Percentiles rank a stretch among this genome's conserved stretches.
Evolutionary conservation across 2,113 vertebrate genomes (phyloP).

Genomic region (Lepidothrix coronata): DNA sequence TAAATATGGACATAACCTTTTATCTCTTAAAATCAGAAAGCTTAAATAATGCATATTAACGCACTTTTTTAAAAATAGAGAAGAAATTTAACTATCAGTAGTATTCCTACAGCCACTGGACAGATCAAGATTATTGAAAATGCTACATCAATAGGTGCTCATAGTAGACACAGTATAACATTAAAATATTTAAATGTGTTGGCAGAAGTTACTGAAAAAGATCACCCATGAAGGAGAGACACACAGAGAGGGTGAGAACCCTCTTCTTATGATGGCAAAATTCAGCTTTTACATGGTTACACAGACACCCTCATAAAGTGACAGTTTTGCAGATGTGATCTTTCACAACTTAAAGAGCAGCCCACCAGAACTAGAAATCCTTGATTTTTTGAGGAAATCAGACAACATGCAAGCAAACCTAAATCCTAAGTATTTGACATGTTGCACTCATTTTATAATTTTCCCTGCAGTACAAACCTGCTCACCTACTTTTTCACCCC

Average conservation of each 20-base stretch:
- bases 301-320: neutral
- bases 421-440: neutral
- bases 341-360: neutral
- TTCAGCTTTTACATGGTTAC: neutral
- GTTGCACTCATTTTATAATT: neutral
- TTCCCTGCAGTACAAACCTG: neutral
- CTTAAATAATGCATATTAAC: neutral
- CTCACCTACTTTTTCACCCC: neutral
- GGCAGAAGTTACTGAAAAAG: neutral
- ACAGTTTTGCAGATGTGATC: neutral
- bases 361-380: neutral
- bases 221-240: neutral
- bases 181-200: neutral
- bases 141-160: neutral
- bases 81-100: neutral
- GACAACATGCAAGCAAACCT: neutral
- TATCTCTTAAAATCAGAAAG: neutral
- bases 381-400: neutral
- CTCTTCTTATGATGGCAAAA: neutral
- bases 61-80: neutral
- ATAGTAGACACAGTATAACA: neutral
- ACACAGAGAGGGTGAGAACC: neutral
- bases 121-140: neutral
- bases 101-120: neutral
- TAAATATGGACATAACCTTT: neutral